Base-by-base conservation (phyloP, 2,797 vertebrate genomes). In the Pseudocheirus occidentalis region DNA sequence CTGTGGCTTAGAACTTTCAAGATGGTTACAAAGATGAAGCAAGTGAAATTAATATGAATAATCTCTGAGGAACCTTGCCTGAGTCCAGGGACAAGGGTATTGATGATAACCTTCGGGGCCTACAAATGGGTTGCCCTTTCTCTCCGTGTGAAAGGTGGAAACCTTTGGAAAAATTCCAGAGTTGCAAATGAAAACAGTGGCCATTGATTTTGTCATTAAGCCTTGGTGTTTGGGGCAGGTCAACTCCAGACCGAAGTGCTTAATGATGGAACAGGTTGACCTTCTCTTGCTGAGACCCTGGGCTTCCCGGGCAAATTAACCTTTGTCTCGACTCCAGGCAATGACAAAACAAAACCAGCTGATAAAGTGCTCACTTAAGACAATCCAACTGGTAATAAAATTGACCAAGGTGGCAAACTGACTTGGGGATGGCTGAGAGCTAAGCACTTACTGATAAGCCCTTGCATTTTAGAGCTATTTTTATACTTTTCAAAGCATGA, bases 251-350 rank as follows among this genome's bases (percentile, higher is more conserved):
- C 90, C 94, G 96, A 96, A 97, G 95, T 94, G 97, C 95, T 90
- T 2, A 24, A 97, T 98, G 97, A 98, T 98, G 97, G 96, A 98
- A 97, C 96, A 98, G 94, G 96, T 91, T 98, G 98, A 98, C 98
- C 97, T 98, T 98, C 97, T 98, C 94, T 98, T 95, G 97, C 96
- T 97, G 53, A 97, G 97, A 98, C 97, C 97, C 97, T 46, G 73
- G 98, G 97, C 98, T 98, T 98, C 97, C 98, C 96, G 97, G 95
- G 97, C 96, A 97, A 98, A 98, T 98, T 98, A 98, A 98, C 97
- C 96, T 98, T 98, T 98, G 97, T 97, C 97, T 96, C 96, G 95
- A 95, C 95, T 97, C 95, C 93, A 98, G 93, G 97, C 95, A 98
- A 96, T 87, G 98, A 97, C 92, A 97, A 98, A 98, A 98, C 95